Evolutionary conservation across 2,888 invertebrate species (phyloP).

Genomic region (Drosophila rellima): DNA sequence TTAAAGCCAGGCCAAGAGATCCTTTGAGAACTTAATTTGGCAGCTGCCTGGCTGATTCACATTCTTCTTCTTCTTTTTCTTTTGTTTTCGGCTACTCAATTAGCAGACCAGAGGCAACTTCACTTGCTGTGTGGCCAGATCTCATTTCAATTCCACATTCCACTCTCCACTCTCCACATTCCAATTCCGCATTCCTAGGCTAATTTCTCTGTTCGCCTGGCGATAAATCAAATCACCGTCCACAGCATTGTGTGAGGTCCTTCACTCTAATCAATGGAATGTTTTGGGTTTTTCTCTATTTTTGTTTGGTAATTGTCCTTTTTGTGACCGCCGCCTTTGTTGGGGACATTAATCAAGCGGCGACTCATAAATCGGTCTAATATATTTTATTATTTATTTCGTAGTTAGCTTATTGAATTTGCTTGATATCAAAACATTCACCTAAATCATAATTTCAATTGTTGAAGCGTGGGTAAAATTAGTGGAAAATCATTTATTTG

Average conservation of each 20-base stretch:
- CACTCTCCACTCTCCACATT: conserved; percentile 11
- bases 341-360: conserved; percentile 49
- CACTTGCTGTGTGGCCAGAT: conserved; percentile 43
- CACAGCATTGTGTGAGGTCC: conserved; percentile 64
- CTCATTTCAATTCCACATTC: conserved; percentile 29
- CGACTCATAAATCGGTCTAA: conserved; percentile 50
- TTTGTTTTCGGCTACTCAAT: conserved; percentile 49
- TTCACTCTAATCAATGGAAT: conserved; percentile 27
- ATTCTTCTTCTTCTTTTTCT: neutral
- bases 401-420: conserved; percentile 40
- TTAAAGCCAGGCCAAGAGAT: conserved; percentile 35
- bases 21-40: conserved; percentile 76
- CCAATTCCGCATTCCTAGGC: conserved; percentile 51
- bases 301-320: conserved; percentile 17
- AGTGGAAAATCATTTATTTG: conserved; percentile 30
- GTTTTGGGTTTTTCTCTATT: neutral
- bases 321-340: conserved; percentile 39
- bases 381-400: conserved; percentile 49
- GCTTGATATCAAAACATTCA: conserved; percentile 59
- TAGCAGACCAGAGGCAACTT: conserved; percentile 53
- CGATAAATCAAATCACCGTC: conserved; percentile 67
- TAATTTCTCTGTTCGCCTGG: conserved; percentile 50
- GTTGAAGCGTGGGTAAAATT: conserved; percentile 43
- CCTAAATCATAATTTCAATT: conserved; percentile 74
- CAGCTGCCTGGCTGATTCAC: conserved; percentile 42